Conservation (phyloP, 2,113 vertebrate species). For the Tiliqua scincoides region DNA sequence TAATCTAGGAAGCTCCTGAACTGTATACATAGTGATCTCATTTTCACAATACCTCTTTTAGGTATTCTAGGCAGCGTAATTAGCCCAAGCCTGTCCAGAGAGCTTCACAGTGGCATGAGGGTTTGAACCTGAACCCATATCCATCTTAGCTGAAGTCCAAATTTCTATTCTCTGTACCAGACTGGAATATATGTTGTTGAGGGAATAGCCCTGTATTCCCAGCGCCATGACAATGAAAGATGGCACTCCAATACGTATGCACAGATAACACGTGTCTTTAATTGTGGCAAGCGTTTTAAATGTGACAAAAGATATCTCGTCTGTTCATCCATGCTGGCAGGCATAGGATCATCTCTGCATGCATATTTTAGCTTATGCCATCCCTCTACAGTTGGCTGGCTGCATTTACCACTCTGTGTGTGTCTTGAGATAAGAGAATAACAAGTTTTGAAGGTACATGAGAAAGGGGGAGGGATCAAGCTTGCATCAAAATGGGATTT, state of each 20-base stretch:
- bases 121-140: neutral
- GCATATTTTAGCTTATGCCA: too few species aligned
- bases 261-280: neutral
- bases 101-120: neutral
- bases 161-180: neutral
- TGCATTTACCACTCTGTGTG: neutral
- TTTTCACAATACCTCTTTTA: neutral
- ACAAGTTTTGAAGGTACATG: neutral
- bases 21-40: neutral
- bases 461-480: neutral
- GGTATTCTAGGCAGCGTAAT: neutral
- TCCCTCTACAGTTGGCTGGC: neutral
- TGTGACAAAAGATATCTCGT: neutral
- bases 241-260: neutral
- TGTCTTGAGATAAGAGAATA: neutral
- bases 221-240: neutral
- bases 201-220: neutral
- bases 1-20: too few species aligned
- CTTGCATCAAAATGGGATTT: neutral
- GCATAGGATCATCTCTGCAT: too few species aligned
- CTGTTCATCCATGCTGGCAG: neutral
- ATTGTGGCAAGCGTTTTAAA: neutral
- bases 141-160: neutral
- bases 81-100: neutral
- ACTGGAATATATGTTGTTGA: neutral